These are phyloP conservation scores for Pegoplata infirma DNA, from an alignment of 2,888 invertebrate genomes.

Conservation along the genomic window DNA sequence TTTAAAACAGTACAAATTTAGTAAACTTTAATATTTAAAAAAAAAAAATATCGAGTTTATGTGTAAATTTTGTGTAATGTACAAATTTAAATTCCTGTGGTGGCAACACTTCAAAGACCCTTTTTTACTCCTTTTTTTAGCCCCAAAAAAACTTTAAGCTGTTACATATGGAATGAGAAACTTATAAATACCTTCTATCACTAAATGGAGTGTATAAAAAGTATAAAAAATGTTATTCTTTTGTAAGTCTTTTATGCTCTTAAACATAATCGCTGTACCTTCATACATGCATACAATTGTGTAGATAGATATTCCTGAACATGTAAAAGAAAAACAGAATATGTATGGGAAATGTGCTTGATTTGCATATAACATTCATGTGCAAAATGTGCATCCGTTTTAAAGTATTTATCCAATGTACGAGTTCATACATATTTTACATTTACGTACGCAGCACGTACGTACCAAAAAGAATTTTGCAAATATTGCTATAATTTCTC, in stretches of 20 bases:
- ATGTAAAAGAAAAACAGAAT: conserved; percentile 3
- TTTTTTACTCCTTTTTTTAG: too few relatives aligned
- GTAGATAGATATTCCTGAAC: conserved; percentile 1
- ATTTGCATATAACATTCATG: conserved; percentile 61
- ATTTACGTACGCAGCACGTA: conserved; percentile 55
- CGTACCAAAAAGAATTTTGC: conserved; percentile 29
- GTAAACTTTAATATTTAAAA: too few relatives aligned
- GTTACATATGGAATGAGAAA: too few relatives aligned
- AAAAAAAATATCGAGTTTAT: too few relatives aligned
- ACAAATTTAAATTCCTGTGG: too few relatives aligned
- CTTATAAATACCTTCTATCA: too few relatives aligned
- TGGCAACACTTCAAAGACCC: too few relatives aligned
- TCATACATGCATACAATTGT: not conserved
- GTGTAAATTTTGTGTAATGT: too few relatives aligned
- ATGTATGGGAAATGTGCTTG: conserved; percentile 48
- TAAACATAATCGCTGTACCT: conserved; percentile 17
- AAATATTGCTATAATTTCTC: conserved; percentile 51
- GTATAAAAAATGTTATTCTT: conserved; percentile 51
- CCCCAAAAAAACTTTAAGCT: too few relatives aligned
- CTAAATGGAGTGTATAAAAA: conserved; percentile 22
- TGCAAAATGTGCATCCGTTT: conserved; percentile 62
- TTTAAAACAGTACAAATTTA: too few relatives aligned
- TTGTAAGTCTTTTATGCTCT: conserved; percentile 52
- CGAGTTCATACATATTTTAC: conserved; percentile 51
- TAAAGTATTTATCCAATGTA: conserved; percentile 57